A percentile compares a stretch with the other conserved stretches of the same genome.
Conservation (phyloP, 23 tunicate species). For the Trididemnum miniatum region DNA sequence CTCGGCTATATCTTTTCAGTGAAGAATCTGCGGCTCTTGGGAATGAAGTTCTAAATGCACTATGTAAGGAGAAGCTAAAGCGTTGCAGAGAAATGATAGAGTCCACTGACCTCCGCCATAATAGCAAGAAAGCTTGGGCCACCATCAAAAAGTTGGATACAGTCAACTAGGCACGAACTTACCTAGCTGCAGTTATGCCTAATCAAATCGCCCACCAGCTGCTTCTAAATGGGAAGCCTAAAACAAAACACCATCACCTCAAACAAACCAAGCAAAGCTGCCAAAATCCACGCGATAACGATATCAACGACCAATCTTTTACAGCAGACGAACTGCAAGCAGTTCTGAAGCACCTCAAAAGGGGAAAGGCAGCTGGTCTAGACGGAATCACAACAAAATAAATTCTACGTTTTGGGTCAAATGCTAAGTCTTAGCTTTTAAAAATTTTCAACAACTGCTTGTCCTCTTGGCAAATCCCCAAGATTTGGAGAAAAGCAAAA, state of each 20-base stretch:
- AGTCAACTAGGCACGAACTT: neutral
- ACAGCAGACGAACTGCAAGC: neutral
- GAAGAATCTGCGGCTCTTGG: neutral
- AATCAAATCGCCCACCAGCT: neutral
- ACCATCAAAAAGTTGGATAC: neutral
- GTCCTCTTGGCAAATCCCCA: neutral
- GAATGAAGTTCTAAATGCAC: neutral
- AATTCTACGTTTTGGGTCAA: neutral
- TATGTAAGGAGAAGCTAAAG: neutral
- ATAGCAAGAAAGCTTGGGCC: constrained; percentile 4
- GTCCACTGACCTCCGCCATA: neutral
- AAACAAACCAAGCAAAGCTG: neutral
- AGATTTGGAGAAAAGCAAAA: constrained; percentile 12
- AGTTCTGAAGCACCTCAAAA: neutral
- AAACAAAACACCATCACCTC: neutral
- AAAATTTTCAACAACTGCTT: constrained; percentile 10
- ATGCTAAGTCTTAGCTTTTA: neutral
- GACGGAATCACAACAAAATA: neutral
- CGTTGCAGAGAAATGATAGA: neutral
- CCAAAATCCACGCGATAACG: neutral
- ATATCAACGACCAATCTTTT: neutral
- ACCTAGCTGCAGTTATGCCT: neutral
- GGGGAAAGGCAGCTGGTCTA: neutral
- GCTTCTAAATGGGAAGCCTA: neutral
- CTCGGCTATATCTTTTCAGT: neutral